Conservation (phyloP, 2,888 invertebrate species). For the Nomada fucata region DNA sequence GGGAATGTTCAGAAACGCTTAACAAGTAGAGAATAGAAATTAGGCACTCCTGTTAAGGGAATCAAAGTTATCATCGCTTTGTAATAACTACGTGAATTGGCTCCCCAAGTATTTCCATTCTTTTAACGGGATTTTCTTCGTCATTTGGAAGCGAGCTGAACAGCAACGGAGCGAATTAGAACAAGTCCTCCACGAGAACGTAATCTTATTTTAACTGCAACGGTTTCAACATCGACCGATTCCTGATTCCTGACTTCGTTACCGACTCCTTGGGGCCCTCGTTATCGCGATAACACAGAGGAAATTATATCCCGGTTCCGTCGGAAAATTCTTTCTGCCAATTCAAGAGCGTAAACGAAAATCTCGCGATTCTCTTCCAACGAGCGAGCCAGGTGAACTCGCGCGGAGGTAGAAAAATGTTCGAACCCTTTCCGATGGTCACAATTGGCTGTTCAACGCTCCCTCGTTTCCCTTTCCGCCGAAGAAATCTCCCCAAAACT, state of each 20-base stretch:
- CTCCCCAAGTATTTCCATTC: constrained; percentile 5
- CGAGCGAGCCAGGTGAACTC: neutral
- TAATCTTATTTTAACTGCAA: constrained; percentile 18
- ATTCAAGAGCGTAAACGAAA: neutral
- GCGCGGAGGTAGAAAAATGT: neutral
- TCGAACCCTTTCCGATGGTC: neutral
- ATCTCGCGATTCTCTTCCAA: neutral
- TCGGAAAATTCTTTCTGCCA: neutral
- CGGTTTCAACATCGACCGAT: constrained; percentile 27
- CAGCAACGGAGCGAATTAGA: constrained; percentile 21
- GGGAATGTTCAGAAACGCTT: neutral
- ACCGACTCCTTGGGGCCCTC: neutral
- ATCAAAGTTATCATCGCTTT: neutral
- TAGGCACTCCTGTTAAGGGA: no score
- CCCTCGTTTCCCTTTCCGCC: neutral
- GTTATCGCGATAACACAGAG: constrained; percentile 20
- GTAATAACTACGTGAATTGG: constrained; percentile 5
- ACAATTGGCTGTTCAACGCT: neutral
- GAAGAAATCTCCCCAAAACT: neutral
- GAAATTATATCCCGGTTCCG: constrained; percentile 16
- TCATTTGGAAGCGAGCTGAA: constrained; percentile 24
- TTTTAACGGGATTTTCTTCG: constrained; percentile 27
- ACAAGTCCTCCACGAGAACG: constrained; percentile 7
- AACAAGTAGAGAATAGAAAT: neutral
- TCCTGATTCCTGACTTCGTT: constrained; percentile 17